Evolutionary conservation across 2,113 vertebrate genomes (phyloP), one percentile per base, ranked within the genome.

Genomic region (Oxyura jamaicensis): DNA sequence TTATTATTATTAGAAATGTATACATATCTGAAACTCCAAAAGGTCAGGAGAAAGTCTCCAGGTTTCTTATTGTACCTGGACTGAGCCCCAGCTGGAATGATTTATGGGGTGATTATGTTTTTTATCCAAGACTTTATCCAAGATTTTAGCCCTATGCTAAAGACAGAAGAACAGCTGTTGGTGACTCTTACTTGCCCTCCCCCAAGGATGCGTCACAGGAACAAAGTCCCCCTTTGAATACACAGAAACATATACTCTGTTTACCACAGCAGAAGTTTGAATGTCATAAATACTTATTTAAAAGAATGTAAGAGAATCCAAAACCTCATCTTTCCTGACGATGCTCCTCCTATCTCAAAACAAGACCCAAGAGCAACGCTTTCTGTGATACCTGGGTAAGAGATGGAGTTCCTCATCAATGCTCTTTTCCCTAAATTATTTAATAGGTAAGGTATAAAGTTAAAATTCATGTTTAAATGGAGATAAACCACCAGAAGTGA

Each of bases 41-140:
- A 93, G 53, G 73, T 91, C 69, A 92, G 56, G 21, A 81, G 42
- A 84, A 94, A 91, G 66, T 72, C 90, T 89, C 71, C 60, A 56
- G 66, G 29, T 28, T 84, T 68, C 84, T 78, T 88, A 19, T 28
- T 50, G 68, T 44, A 59, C 18, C 33, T 42, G 73, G 35, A 41
- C 76, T 74, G 41, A 90, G 42, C 26, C 65, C 31, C 8, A 3
- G 4, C 13, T 19, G 28, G 50, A 76, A 82, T 50, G 18, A 81
- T 53, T 82, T 75, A 65, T 2, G 2, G 31, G 35, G 15, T 9
- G 78, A 68, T 68, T 39, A 39, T 2, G 2, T 2, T 36, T 86
- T 69, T 67, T 17, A 55, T 28, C 44, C 28, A 63, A 53, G 23
- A 31, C 48, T 41, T n/a, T n/a, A n/a, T n/a, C n/a, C n/a, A n/a